Evolutionary conservation across 2,797 vertebrate species (phyloP), one percentile per base, ranked within the genome.

Genomic region (Enteromius radiatus): DNA sequence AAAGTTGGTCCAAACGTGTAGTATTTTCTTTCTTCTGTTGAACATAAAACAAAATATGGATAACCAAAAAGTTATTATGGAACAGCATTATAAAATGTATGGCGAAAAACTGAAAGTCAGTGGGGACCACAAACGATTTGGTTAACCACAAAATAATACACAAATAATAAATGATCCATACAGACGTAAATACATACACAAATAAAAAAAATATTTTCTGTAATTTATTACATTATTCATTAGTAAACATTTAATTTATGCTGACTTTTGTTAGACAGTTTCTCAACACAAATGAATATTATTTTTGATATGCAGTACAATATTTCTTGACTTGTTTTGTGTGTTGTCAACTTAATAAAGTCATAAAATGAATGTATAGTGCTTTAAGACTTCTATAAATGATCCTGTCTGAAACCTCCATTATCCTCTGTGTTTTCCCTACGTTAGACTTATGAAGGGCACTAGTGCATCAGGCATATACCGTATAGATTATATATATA

Each of bases 401-500:
- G 6, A 69, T 70, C 78, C 76, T 38, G 52, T 70, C 41, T 65
- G 26, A 7, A 33, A 65, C 43, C 76, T 54, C n/a, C 75, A 49
- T 59, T 10, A 41, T 73, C 26, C 80, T 28, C 9, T n/a, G 47
- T 31, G 10, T 82, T 67, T 49, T 26, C 7, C 31, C 41, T 31
- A 64, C 73, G 68, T 82, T 31, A 76, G 47, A 31, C 17, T 76
- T 43, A 28, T 10, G 21, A 59, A 70, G 26, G 11, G 12, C 52
- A 31, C 17, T 52, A 31, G 33, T 19, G 47, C 65, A 75, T 85
- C 8, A 73, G 75, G 59, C 59, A 63, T 85, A 49, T 71, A 85
- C 78, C 73, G 70, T 85, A 77, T 36, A 80, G 49, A 23, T 43
- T 76, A 76, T 78, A n/a, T 61, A 23, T 54, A 54, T 47, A 47